phyloP scores from a whole-genome alignment of 1,140 invertebrate genomes.

The Drosophila kepulauana region DNA sequence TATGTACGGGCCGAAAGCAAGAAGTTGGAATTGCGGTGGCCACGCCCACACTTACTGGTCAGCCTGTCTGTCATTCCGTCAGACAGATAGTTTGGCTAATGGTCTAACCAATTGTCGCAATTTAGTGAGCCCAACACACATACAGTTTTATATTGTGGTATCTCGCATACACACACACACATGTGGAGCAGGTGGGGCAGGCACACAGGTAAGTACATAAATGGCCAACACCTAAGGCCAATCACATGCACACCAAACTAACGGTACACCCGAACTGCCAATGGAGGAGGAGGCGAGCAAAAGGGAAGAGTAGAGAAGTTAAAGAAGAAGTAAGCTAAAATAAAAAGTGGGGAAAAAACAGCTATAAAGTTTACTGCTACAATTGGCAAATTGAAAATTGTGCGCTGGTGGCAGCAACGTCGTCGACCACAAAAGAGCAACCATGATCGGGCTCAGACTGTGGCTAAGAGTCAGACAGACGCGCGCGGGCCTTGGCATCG shows the following conservation, averaged over 20 bases:
- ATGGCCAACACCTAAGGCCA: slow-evolving; percentile 75
- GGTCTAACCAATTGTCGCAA: slow-evolving; percentile 77
- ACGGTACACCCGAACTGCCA: slow-evolving; percentile 52
- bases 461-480: slow-evolving; percentile 1
- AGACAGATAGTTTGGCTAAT: slow-evolving; percentile 53
- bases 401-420: slow-evolving; percentile 61
- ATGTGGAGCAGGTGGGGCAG: slow-evolving; percentile 17
- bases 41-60: slow-evolving; percentile 61
- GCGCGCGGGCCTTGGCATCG: slow-evolving; percentile 27
- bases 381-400: slow-evolving; percentile 83
- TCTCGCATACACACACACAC: slow-evolving; percentile 1
- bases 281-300: neutral
- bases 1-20: slow-evolving; percentile 19
- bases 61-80: slow-evolving; percentile 26
- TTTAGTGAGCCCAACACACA: slow-evolving; percentile 56
- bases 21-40: slow-evolving; percentile 38
- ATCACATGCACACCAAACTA: slow-evolving; percentile 71
- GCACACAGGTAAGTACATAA: slow-evolving; percentile 25
- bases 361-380: slow-evolving; percentile 82
- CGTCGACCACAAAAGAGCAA: slow-evolving; percentile 16
- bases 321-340: neutral
- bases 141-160: neutral
- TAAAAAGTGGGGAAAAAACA: slow-evolving; percentile 45
- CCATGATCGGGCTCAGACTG: slow-evolving; percentile 4
- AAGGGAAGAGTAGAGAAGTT: neutral